Evolutionary conservation across 1,140 invertebrate species (phyloP).

Genomic region (Drosophila yakuba): DNA sequence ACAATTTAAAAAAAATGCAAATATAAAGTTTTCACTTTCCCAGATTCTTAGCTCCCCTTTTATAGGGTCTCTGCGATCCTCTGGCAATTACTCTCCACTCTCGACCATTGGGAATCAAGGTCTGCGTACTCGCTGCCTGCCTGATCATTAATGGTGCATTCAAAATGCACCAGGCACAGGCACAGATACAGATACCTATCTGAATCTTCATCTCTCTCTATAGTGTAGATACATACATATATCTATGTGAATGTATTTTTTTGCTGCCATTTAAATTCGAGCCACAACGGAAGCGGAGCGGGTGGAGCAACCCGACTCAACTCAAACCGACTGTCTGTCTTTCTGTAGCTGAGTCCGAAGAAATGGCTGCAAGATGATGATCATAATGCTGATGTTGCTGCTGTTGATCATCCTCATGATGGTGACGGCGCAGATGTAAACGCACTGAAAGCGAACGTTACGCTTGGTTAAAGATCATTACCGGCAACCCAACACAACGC

Average conservation of each 20-base stretch:
- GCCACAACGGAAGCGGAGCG: conserved; percentile 32
- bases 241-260: conserved; percentile 18
- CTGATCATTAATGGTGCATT: conserved; percentile 68
- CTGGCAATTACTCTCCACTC: neutral
- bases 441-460: conserved; percentile 83
- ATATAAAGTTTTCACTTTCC: neutral
- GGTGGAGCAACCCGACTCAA: conserved; percentile 38
- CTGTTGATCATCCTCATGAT: conserved; percentile 45
- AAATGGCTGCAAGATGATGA: conserved; percentile 67
- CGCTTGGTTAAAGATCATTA: conserved; percentile 83
- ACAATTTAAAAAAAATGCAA: neutral
- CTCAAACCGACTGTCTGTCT: neutral
- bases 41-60: neutral
- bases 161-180: conserved; percentile 30
- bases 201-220: conserved; percentile 8
- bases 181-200: conserved; percentile 8
- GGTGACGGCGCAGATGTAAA: conserved; percentile 81
- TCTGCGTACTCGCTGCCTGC: conserved; percentile 39
- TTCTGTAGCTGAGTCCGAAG: conserved; percentile 24
- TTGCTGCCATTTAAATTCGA: conserved; percentile 65
- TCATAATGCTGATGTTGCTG: conserved; percentile 31
- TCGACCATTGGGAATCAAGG: conserved; percentile 44
- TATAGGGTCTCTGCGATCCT: neutral
- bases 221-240: conserved; percentile 3
- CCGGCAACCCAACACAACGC: conserved; percentile 55